Conservation (phyloP, 2,888 invertebrate genomes). For the Phasia obesa region DNA sequence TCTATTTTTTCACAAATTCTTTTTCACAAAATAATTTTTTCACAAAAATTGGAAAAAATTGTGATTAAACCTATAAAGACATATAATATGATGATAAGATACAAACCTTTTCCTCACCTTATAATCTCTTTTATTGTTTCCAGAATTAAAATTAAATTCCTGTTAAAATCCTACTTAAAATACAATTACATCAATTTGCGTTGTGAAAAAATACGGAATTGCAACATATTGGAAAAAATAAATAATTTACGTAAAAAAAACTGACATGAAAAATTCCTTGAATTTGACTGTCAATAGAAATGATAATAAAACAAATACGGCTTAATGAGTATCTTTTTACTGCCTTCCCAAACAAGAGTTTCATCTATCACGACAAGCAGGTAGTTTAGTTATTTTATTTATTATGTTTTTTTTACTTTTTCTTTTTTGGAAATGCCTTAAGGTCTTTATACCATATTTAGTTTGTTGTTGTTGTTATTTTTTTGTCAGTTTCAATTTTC, state of each 20-base stretch:
- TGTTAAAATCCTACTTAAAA: slow-evolving; percentile 49
- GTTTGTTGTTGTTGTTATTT: slow-evolving; percentile 6
- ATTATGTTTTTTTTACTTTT: too few species aligned
- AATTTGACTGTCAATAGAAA: slow-evolving; percentile 56
- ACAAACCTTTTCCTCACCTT: not conserved
- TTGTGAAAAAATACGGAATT: slow-evolving; percentile 1
- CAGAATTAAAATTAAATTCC: slow-evolving; percentile 4
- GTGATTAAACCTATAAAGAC: not conserved
- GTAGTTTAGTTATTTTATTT: slow-evolving; percentile 24
- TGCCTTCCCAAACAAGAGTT: slow-evolving; percentile 2
- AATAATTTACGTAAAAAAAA: slow-evolving; percentile 34
- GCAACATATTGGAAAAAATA: slow-evolving; percentile 26
- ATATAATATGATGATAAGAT: not conserved
- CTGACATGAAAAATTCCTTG: slow-evolving; percentile 46
- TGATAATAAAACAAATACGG: slow-evolving; percentile 34
- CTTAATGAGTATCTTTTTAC: slow-evolving; percentile 38
- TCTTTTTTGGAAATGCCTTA: slow-evolving; percentile 32
- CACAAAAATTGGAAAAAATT: not conserved
- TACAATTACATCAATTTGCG: slow-evolving; percentile 37
- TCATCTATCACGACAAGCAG: slow-evolving; percentile 21
- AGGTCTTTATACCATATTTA: slow-evolving; percentile 39
- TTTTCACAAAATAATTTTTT: too few species aligned
- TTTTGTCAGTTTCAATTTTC: slow-evolving; percentile 45
- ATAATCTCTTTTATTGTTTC: not conserved
- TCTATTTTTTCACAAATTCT: too few species aligned